Evolutionary conservation across 2,888 invertebrate genomes (phyloP).

Genomic region (Caenorhabditis sp.): DNA sequence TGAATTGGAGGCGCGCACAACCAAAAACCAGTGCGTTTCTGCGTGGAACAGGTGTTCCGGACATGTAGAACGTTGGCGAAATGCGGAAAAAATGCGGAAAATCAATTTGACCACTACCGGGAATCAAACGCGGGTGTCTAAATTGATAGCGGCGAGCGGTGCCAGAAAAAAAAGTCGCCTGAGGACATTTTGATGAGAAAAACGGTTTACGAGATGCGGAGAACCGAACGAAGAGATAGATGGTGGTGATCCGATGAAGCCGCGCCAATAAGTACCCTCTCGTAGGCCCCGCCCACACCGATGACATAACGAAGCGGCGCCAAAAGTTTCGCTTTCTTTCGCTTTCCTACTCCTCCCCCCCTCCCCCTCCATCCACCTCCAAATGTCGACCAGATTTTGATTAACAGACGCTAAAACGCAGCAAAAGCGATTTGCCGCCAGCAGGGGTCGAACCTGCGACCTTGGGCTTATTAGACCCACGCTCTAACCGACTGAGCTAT

Average conservation of each 20-base stretch:
- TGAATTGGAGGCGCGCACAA: neutral
- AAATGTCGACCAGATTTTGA: neutral
- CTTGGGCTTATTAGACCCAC: constrained; percentile 79
- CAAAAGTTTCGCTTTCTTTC: constrained; percentile 44
- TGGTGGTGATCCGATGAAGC: constrained; percentile 14
- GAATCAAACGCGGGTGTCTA: too few relatives aligned
- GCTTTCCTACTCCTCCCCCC: constrained; percentile 7
- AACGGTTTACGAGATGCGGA: too few relatives aligned
- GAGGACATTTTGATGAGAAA: too few relatives aligned
- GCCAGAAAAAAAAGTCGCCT: too few relatives aligned
- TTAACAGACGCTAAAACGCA: neutral
- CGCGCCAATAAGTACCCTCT: constrained; percentile 47
- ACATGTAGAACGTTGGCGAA: too few relatives aligned
- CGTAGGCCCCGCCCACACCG: constrained; percentile 21
- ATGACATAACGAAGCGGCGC: constrained; percentile 54
- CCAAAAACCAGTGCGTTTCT: neutral
- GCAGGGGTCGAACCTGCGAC: constrained; percentile 78
- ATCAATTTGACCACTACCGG: too few relatives aligned
- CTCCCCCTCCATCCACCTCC: neutral
- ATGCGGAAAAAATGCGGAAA: too few relatives aligned
- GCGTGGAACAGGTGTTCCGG: too few relatives aligned
- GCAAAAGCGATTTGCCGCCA: constrained; percentile 71
- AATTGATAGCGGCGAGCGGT: too few relatives aligned
- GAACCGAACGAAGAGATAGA: neutral
- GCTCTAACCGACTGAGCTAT: constrained; percentile 78